phyloP scores from a whole-genome alignment of 2,797 vertebrate genomes.

The Sternarchorhynchus goeldii region DNA sequence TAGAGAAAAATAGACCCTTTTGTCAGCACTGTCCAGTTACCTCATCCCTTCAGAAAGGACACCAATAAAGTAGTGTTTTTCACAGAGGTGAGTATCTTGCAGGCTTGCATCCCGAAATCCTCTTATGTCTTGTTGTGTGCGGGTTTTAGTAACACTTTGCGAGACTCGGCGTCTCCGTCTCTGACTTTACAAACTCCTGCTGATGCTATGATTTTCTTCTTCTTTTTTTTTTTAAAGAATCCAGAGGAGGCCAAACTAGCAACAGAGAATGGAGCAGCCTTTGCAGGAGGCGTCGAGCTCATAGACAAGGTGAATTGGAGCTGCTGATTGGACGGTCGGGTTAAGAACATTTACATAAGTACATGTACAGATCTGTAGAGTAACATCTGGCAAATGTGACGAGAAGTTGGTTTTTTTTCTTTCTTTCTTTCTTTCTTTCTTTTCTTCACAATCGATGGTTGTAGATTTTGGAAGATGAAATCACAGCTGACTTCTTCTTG shows the following conservation, averaged over 20 bases:
- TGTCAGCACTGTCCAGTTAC: conserved; percentile 77
- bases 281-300: conserved; percentile 51
- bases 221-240: conserved; percentile 37
- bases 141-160: not conserved
- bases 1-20: conserved; percentile 90
- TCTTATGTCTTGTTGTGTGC: not conserved
- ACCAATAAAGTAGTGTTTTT: conserved; percentile 86
- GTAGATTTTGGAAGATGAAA: conserved; percentile 87
- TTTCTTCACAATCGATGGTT: conserved; percentile 21
- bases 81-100: conserved; percentile 78
- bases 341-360: not conserved
- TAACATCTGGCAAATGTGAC: not conserved
- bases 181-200: too few relatives aligned
- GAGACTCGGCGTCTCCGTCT: too few relatives aligned
- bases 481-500: conserved; percentile 87
- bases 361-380: too few relatives aligned
- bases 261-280: conserved; percentile 43
- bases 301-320: conserved; percentile 48
- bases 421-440: too few relatives aligned
- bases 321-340: too few relatives aligned
- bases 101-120: not conserved
- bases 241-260: conserved; percentile 52
- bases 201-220: not conserved
- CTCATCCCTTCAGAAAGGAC: conserved; percentile 75
- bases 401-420: not conserved